Evolutionary conservation across 1,140 invertebrate species (phyloP).

Genomic region (Ips nitidus): DNA sequence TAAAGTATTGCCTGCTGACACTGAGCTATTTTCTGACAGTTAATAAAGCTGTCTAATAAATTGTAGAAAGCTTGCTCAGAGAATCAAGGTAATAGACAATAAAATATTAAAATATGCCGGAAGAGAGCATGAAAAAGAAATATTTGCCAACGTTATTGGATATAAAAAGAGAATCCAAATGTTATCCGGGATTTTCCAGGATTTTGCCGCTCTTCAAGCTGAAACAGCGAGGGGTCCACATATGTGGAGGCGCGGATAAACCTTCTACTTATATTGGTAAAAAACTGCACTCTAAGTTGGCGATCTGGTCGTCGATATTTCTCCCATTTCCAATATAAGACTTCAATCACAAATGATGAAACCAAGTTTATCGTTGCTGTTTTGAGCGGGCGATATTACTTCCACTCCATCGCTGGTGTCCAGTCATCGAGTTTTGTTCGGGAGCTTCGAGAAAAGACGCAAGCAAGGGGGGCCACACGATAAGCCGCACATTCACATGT

Average conservation of each 20-base stretch:
- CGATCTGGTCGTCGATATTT: neutral
- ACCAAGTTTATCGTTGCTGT: neutral
- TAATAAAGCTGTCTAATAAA: no score
- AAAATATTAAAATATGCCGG: conserved; percentile 27
- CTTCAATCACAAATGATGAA: neutral
- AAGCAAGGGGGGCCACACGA: conserved; percentile 44
- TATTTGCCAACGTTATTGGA: conserved; percentile 33
- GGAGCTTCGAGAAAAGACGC: conserved; percentile 40
- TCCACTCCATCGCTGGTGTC: conserved; percentile 21
- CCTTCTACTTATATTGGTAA: conserved; percentile 21
- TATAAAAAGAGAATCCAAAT: conserved; percentile 35
- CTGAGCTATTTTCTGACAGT: no score
- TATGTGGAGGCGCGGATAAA: conserved; percentile 25
- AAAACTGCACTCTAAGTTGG: neutral
- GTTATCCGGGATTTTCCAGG: conserved; percentile 37
- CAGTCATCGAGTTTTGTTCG: conserved; percentile 19
- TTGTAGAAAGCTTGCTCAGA: no score
- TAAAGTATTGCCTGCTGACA: no score
- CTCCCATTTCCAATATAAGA: no score
- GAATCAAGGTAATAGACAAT: conserved; percentile 4
- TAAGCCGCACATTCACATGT: conserved; percentile 54
- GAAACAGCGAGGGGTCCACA: conserved; percentile 32
- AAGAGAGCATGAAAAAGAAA: conserved; percentile 31
- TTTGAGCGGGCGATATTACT: conserved; percentile 7
- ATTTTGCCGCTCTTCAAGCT: conserved; percentile 24